phyloP scores from a whole-genome alignment of 2,888 invertebrate species.

The Emmelina monodactyla region DNA sequence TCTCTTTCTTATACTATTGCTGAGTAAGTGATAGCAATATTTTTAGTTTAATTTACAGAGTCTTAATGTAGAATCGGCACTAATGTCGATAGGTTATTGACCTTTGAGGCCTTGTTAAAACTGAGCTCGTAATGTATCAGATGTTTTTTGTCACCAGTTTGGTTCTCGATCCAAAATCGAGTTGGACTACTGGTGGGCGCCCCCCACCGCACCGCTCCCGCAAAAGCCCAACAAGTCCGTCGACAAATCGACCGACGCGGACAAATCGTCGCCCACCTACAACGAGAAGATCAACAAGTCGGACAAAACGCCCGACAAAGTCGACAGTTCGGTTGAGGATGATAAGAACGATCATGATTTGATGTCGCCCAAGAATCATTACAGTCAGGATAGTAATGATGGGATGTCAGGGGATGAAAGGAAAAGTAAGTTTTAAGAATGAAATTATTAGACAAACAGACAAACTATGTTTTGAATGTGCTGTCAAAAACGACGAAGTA shows the following conservation, averaged over 20 bases:
- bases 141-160: conserved; percentile 53
- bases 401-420: conserved; percentile 54
- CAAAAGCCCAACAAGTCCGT: conserved; percentile 19
- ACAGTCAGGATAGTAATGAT: conserved; percentile 54
- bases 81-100: too few relatives aligned
- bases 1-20: too few relatives aligned
- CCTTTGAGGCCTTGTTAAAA: too few relatives aligned
- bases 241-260: conserved; percentile 16
- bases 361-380: conserved; percentile 46
- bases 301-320: conserved; percentile 29
- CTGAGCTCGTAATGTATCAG: too few relatives aligned
- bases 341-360: conserved; percentile 38
- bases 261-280: not conserved
- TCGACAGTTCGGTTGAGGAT: conserved; percentile 35
- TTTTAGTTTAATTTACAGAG: too few relatives aligned
- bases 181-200: conserved; percentile 83
- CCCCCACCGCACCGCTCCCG: conserved; percentile 47
- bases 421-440: conserved; percentile 28
- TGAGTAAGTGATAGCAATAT: too few relatives aligned
- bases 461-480: too few relatives aligned
- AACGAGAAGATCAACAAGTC: conserved; percentile 16
- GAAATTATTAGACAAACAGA: too few relatives aligned
- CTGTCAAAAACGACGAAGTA: too few relatives aligned
- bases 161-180: conserved; percentile 77
- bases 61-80: too few relatives aligned